These are phyloP conservation scores for Phanerotoma sp. DNA, from an alignment of 2,888 invertebrate species.

Conservation along the genomic window DNA sequence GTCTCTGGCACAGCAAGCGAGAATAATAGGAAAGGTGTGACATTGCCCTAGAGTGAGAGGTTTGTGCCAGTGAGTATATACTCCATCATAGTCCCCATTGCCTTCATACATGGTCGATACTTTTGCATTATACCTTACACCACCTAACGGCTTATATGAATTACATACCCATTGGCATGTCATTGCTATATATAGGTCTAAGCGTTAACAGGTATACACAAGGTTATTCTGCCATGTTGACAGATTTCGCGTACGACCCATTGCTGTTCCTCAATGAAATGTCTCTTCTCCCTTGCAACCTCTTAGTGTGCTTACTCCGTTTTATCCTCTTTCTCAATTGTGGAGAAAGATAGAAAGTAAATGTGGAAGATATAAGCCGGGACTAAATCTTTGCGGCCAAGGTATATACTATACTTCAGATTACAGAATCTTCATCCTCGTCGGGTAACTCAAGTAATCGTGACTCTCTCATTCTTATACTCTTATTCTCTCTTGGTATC, in stretches of 20 bases:
- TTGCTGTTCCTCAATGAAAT: slow-evolving; percentile 46
- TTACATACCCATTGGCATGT: slow-evolving; percentile 33
- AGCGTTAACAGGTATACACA: slow-evolving; percentile 34
- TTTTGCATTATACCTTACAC: slow-evolving; percentile 16
- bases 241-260: slow-evolving; percentile 44
- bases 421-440: slow-evolving; percentile 3
- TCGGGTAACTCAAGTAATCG: slow-evolving; percentile 7
- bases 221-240: slow-evolving; percentile 30
- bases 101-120: slow-evolving; percentile 20
- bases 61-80: slow-evolving; percentile 36
- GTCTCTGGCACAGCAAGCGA: slow-evolving; percentile 44
- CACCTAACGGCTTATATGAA: slow-evolving; percentile 12
- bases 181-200: slow-evolving; percentile 52
- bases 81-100: slow-evolving; percentile 10
- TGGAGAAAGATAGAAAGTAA: slow-evolving; percentile 8
- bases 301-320: slow-evolving; percentile 10
- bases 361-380: background rate
- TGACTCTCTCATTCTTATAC: background rate
- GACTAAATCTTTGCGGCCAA: slow-evolving; percentile 41
- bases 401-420: background rate
- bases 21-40: slow-evolving; percentile 52
- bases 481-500: background rate
- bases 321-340: slow-evolving; percentile 12
- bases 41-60: slow-evolving; percentile 50
- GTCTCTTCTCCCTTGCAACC: slow-evolving; percentile 19